Evolutionary conservation across 2,113 vertebrate species (phyloP), one percentile per base, ranked within the genome.

Genomic region (Propithecus coquereli): DNA sequence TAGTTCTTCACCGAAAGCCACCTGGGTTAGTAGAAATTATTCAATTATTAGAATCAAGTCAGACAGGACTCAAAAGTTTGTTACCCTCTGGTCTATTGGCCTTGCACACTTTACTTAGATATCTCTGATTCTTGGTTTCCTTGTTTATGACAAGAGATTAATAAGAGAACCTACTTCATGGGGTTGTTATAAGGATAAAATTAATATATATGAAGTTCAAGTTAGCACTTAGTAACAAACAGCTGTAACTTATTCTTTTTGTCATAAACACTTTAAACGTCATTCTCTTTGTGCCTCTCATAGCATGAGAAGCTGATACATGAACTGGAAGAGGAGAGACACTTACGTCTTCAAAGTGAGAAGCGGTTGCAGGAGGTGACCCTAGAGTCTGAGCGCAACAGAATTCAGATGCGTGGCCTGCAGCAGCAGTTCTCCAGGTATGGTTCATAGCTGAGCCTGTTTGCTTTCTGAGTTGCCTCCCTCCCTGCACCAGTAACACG

Each of bases 281-380:
- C 45, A 54, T 43, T 40, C 8, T 3, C 20, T 94, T 85, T 96
- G 2, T 97, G 80, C 14, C 61, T 94, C 47, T 98, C 97, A 7
- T 98, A 99, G 99, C 99, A 99, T 97, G 99, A 99, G 98, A 99
- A 99, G 99, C 98, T 99, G 99, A 99, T 99, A 97, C 99, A 99
- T 97, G 99, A 99, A 98, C 97, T 99, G 99, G 99, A 99, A 98
- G 99, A 99, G 98, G 99, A 99, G 97, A 98, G 99, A 98, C 99
- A 99, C 96, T 98, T 99, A 97, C 98, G 99, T 97, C 98, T 99
- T 97, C 99, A 99, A 98, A 99, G 99, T 77, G 99, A 99, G 95
- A 99, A 99, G 96, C 98, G 98, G 74, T 98, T 99, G 59, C 98
- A 97, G 97, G 99, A 99, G 97, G 99, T 99, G 97, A 99, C 99